Conservation (phyloP, 2,113 vertebrate species). For the Zosterops lateralis region DNA sequence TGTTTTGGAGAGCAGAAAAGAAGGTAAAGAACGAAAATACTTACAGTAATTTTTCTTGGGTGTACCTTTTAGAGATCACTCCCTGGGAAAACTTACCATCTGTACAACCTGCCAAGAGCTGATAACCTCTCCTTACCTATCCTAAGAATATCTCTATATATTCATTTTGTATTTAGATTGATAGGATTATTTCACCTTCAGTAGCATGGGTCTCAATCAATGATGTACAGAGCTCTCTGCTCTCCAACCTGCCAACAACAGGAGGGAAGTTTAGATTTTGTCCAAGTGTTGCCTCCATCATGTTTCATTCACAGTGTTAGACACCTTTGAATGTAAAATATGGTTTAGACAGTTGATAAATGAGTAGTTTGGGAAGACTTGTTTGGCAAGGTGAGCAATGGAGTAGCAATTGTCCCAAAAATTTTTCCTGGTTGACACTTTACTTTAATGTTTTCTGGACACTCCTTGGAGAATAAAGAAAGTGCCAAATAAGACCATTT, state of each 20-base stretch:
- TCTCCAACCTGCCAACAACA: background rate
- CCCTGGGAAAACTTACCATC: background rate
- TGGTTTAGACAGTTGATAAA: background rate
- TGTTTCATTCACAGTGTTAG: background rate
- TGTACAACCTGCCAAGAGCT: background rate
- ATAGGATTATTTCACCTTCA: background rate
- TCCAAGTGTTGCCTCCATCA: background rate
- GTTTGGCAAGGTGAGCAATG: background rate
- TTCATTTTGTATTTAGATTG: background rate
- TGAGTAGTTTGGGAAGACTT: background rate
- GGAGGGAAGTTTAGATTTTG: background rate
- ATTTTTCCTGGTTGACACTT: background rate
- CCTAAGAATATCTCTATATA: background rate
- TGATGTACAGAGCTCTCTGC: background rate
- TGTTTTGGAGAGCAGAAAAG: background rate
- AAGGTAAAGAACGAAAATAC: background rate
- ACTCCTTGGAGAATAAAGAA: background rate
- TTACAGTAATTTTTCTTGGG: background rate
- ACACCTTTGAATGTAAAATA: fast-evolving
- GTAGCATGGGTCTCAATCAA: fast-evolving
- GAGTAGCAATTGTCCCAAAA: background rate
- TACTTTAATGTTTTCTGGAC: background rate
- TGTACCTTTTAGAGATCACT: background rate
- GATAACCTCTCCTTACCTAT: background rate
- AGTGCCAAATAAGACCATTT: background rate